These are phyloP conservation scores for Agrilus mali DNA, from an alignment of 2,888 invertebrate genomes.

Conservation along the genomic window DNA sequence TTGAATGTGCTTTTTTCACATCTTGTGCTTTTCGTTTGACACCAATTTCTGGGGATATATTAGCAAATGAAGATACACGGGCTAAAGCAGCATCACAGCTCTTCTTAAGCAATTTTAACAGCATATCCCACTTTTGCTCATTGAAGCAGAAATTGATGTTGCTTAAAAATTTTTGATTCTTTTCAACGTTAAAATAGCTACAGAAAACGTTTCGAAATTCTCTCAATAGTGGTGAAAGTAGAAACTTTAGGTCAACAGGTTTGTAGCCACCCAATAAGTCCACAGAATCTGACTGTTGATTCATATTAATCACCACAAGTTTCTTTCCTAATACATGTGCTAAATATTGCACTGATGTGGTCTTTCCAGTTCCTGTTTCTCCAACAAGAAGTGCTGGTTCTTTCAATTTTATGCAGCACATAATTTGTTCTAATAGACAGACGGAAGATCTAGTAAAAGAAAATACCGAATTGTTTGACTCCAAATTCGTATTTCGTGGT, in stretches of 20 bases:
- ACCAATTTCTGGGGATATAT: background rate
- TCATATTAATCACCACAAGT: conserved; percentile 93
- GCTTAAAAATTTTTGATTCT: conserved; percentile 71
- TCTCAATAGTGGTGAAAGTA: conserved; percentile 66
- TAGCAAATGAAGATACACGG: conserved; percentile 29
- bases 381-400: conserved; percentile 93
- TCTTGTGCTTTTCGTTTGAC: too few relatives aligned
- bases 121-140: conserved; percentile 55
- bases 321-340: conserved; percentile 74
- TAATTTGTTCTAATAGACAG: conserved; percentile 75
- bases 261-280: conserved; percentile 96
- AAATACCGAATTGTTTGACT: conserved; percentile 40
- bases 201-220: conserved; percentile 77
- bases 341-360: conserved; percentile 85
- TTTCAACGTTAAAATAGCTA: conserved; percentile 59
- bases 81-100: conserved; percentile 54
- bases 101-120: conserved; percentile 66
- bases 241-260: conserved; percentile 80
- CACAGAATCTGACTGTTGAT: conserved; percentile 94
- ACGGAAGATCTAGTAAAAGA: conserved; percentile 74
- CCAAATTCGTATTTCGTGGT: conserved; percentile 7
- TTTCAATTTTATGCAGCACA: conserved; percentile 65
- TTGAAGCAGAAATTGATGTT: conserved; percentile 69
- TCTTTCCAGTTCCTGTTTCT: conserved; percentile 98
- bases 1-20: background rate